These are phyloP conservation scores for Crocidura indochinensis DNA, from an alignment of 2,797 vertebrate genomes.

Conservation along the genomic window DNA sequence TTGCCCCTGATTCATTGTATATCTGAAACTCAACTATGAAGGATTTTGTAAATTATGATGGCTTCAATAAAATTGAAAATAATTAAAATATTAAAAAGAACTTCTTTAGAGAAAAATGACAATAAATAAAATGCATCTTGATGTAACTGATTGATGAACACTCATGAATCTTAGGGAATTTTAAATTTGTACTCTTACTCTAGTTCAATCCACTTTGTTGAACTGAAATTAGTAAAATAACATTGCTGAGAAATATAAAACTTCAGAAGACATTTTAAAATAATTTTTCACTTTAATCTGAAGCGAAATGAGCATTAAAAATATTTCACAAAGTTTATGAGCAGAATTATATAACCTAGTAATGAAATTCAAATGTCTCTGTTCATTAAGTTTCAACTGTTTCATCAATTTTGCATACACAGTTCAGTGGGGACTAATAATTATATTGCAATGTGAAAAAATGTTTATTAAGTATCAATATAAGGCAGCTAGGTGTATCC, in stretches of 20 bases:
- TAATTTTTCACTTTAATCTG: slow-evolving; percentile 81
- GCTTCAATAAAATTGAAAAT: too few species aligned
- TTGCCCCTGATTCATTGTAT: too few species aligned
- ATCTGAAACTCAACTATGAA: too few species aligned
- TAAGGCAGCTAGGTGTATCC: slow-evolving; percentile 83
- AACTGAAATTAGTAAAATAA: slow-evolving; percentile 68
- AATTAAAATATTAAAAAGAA: too few species aligned
- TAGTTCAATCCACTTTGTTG: slow-evolving; percentile 50
- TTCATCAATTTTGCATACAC: slow-evolving; percentile 87
- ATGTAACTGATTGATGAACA: slow-evolving; percentile 55
- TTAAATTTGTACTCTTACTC: slow-evolving; percentile 72
- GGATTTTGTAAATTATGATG: too few species aligned
- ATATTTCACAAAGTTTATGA: slow-evolving; percentile 87
- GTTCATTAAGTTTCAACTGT: slow-evolving; percentile 88
- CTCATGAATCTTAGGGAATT: slow-evolving; percentile 54
- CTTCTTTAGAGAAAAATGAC: too few species aligned
- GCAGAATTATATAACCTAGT: slow-evolving; percentile 85
- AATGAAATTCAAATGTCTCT: slow-evolving; percentile 89
- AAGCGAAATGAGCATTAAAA: slow-evolving; percentile 85
- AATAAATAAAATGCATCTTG: neutral
- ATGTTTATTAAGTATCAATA: slow-evolving; percentile 88
- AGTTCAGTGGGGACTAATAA: slow-evolving; percentile 86
- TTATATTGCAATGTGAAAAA: slow-evolving; percentile 85
- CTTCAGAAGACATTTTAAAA: slow-evolving; percentile 61
- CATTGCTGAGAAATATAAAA: slow-evolving; percentile 68